Conservation (phyloP, 2,113 vertebrate species). For the Climacteris rufus region DNA sequence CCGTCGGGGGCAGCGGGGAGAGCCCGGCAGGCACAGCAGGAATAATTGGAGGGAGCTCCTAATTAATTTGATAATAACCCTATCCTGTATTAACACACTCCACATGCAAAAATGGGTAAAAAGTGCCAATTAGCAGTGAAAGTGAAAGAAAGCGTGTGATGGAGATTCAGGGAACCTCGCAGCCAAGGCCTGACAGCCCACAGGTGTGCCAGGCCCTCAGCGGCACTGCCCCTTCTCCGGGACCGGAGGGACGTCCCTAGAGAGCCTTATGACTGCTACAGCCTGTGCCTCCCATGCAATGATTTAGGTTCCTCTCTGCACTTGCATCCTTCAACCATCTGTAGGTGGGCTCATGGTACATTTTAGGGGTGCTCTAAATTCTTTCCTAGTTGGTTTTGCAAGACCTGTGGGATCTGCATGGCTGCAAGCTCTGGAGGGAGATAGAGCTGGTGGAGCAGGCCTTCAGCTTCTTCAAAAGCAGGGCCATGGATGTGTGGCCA, state of each 20-base stretch:
- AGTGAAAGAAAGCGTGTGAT: neutral
- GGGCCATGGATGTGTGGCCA: neutral
- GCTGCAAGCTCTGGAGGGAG: neutral
- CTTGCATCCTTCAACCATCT: neutral
- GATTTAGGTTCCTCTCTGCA: accelerated
- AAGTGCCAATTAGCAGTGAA: constrained; percentile 29
- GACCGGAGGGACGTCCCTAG: accelerated
- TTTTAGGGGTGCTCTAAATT: neutral
- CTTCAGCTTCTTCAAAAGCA: accelerated
- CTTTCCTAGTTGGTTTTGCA: neutral
- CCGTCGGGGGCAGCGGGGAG: neutral
- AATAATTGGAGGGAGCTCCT: constrained; percentile 63
- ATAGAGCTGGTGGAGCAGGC: accelerated
- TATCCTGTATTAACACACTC: constrained; percentile 36
- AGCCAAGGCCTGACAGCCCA: accelerated
- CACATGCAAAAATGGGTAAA: constrained; percentile 39
- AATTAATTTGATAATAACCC: constrained; percentile 65
- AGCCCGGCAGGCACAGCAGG: constrained; percentile 51
- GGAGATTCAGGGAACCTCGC: neutral
- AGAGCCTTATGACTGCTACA: neutral
- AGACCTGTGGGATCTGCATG: neutral
- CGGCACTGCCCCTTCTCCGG: neutral
- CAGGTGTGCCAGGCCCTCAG: neutral
- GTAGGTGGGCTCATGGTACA: neutral
- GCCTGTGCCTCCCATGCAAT: accelerated